Evolutionary conservation across 2,888 invertebrate genomes (phyloP), one percentile per base, ranked within the genome.

Genomic region (Lottia scabra): DNA sequence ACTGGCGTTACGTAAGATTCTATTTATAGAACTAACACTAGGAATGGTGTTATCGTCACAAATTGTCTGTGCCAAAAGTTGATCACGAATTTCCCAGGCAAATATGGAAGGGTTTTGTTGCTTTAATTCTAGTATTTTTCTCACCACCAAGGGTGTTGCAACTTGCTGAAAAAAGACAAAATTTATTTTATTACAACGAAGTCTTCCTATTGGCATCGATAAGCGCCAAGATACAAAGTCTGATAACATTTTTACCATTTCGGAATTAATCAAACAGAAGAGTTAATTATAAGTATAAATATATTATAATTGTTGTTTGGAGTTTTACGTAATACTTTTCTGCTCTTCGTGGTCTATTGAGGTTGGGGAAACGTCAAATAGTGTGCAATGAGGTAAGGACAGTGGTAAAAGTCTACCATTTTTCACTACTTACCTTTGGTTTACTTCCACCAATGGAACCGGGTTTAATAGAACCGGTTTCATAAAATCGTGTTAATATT

Each of bases 91-190:
- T 91, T 98, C 98, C 97, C 97, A 98, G 13, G 97, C 97, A 89
- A 98, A 97, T 93, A 97, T 95, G 6, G 96, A 95, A 0, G 97
- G 97, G 90, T 97, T 97, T 89, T 97, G 96, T 87, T 96, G 96
- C 89, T 98, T 98, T 84, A 96, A 93, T 6, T 96, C 94, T 45
- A 97, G 93, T 81, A 98, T 98, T 91, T 96, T 96, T 91, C 96
- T 95, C 16, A 98, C 97, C 0, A 98, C 97, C 0, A 96, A 95
- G 1, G 97, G 97, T 4, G 98, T 97, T 76, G 97, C 97, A 77
- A 97, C 97, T 96, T 97, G 86, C 84, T 86, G 75, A 44, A 68
- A 72, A 62, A 30, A 44, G 26, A 66, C 23, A 38, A 38, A 38
- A 1, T 38, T 38, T n/a, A n/a, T n/a, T n/a, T n/a, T n/a, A n/a